These are phyloP conservation scores for Ambastaia sidthimunki DNA, from an alignment of 2,797 vertebrate genomes.

Conservation along the genomic window DNA sequence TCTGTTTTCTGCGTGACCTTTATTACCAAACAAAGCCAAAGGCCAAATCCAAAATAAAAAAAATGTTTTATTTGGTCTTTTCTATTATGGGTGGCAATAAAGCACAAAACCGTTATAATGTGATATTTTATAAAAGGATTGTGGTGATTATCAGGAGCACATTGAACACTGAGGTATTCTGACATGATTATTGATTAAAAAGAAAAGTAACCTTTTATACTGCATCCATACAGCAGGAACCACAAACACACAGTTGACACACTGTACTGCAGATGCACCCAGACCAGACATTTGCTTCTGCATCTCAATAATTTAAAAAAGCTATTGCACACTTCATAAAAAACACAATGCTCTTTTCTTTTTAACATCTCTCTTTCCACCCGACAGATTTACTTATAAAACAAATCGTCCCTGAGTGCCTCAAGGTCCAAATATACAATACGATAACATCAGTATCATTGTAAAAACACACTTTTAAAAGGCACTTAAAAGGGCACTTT, in stretches of 20 bases:
- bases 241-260: neutral
- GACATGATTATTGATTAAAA: slow-evolving; percentile 19
- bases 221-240: slow-evolving; percentile 12
- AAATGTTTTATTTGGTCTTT: neutral
- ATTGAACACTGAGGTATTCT: slow-evolving; percentile 25
- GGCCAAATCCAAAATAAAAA: slow-evolving; percentile 8
- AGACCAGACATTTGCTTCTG: neutral
- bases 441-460: neutral
- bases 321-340: slow-evolving; percentile 25
- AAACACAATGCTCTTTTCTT: neutral
- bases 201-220: slow-evolving; percentile 7
- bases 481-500: too few relatives aligned
- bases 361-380: neutral
- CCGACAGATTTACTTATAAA: neutral
- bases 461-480: neutral
- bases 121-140: slow-evolving; percentile 17
- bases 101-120: slow-evolving; percentile 10
- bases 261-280: neutral
- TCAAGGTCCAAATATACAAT: slow-evolving; percentile 15
- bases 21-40: slow-evolving; percentile 42
- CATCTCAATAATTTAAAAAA: neutral
- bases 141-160: slow-evolving; percentile 25
- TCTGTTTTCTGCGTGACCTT: slow-evolving; percentile 44
- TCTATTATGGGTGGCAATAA: neutral
- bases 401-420: slow-evolving; percentile 24